phyloP scores from a whole-genome alignment of 2,888 invertebrate genomes.

The Neoascia interrupta region DNA sequence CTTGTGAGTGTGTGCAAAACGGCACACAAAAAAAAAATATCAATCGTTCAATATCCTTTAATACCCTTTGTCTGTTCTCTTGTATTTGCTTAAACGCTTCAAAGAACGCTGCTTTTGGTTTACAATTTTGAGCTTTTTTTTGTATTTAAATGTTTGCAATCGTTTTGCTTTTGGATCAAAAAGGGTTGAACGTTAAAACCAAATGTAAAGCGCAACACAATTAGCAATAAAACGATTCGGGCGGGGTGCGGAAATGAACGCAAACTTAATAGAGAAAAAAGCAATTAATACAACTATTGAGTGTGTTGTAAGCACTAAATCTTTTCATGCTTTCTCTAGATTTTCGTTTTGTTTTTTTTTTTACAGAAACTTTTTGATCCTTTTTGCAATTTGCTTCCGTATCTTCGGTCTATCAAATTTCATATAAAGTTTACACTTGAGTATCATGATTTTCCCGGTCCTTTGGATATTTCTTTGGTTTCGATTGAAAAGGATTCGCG shows the following conservation, averaged over 20 bases:
- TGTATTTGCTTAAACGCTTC: background rate
- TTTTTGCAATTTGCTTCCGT: slow-evolving; percentile 44
- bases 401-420: slow-evolving; percentile 44
- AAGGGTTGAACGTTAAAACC: background rate
- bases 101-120: background rate
- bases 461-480: slow-evolving; percentile 12
- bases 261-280: slow-evolving; percentile 41
- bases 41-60: slow-evolving; percentile 17
- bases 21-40: no score
- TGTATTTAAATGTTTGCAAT: no score
- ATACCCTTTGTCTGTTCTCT: slow-evolving; percentile 5
- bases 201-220: slow-evolving; percentile 47
- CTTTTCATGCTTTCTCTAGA: slow-evolving; percentile 1
- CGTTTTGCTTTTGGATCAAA: no score
- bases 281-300: slow-evolving; percentile 26
- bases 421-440: slow-evolving; percentile 42
- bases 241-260: slow-evolving; percentile 6
- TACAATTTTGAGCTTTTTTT: background rate
- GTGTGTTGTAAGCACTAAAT: slow-evolving; percentile 14
- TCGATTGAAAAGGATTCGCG: background rate
- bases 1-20: background rate
- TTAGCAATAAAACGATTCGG: slow-evolving; percentile 40
- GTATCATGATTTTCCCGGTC: slow-evolving; percentile 47
- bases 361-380: slow-evolving; percentile 38
- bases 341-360: background rate